Conservation (phyloP, 2,113 vertebrate species). For the Diadophis punctatus region DNA sequence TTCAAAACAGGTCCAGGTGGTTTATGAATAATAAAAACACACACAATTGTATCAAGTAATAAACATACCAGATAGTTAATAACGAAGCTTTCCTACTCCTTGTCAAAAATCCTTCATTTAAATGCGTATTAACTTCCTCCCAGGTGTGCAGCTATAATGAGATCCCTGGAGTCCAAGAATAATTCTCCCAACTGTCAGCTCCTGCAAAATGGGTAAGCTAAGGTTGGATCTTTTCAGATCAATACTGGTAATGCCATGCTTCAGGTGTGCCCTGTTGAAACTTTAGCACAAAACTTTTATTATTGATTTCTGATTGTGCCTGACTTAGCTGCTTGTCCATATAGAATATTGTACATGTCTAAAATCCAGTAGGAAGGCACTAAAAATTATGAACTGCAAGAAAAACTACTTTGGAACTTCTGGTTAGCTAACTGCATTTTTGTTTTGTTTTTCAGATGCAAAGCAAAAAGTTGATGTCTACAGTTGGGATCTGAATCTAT, state of each 20-base stretch:
- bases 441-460: neutral
- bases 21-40: neutral
- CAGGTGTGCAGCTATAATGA: conserved; percentile 75
- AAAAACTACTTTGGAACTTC: neutral
- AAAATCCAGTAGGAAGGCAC: too few species aligned
- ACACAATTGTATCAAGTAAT: neutral
- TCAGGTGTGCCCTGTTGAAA: neutral
- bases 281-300: neutral
- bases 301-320: neutral
- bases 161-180: conserved; percentile 57
- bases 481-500: neutral
- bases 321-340: neutral
- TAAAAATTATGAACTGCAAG: neutral
- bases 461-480: neutral
- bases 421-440: neutral
- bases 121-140: neutral
- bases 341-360: too few species aligned
- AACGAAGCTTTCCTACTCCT: neutral
- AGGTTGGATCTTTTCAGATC: neutral
- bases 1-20: neutral
- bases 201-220: conserved; percentile 69
- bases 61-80: neutral
- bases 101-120: neutral
- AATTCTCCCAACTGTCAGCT: neutral
- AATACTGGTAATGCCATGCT: neutral